Percentiles rank a stretch among this genome's conserved stretches.
Evolutionary conservation across 2,888 invertebrate genomes (phyloP).

Genomic region (Corythucha ciliata): DNA sequence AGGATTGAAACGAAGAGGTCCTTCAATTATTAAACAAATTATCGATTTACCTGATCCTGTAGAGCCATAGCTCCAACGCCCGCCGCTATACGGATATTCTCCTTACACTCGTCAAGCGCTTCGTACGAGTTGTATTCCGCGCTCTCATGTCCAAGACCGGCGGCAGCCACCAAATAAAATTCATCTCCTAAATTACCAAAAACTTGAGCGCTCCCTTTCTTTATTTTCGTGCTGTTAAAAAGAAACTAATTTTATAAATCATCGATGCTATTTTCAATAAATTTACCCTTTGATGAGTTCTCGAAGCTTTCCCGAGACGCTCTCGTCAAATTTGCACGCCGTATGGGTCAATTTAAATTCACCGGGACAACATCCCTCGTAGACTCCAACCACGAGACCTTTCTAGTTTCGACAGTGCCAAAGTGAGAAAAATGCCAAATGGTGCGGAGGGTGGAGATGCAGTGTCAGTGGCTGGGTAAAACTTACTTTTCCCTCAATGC

Average conservation of each 20-base stretch:
- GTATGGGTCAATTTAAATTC: conserved; percentile 43
- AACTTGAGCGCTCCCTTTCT: conserved; percentile 29
- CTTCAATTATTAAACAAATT: neutral
- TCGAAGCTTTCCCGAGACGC: conserved; percentile 46
- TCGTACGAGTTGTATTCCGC: conserved; percentile 40
- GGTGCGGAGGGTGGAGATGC: no score
- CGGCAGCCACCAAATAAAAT: conserved; percentile 47
- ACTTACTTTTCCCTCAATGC: neutral
- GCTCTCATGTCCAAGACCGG: conserved; percentile 46
- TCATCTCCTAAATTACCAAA: conserved; percentile 28
- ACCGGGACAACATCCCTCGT: conserved; percentile 41
- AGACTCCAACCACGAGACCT: conserved; percentile 50
- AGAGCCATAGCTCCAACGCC: conserved; percentile 42
- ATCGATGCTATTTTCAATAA: neutral
- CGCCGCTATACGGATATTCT: conserved; percentile 42
- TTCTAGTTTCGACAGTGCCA: no score
- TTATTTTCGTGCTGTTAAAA: conserved; percentile 22
- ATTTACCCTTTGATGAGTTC: conserved; percentile 46
- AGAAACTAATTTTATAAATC: neutral
- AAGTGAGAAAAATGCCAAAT: no score
- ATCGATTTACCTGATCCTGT: conserved; percentile 43
- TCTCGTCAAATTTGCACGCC: conserved; percentile 47
- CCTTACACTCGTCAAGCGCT: conserved; percentile 42
- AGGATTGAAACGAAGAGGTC: neutral
- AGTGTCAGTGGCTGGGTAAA: neutral